Conservation (phyloP, 2,113 vertebrate genomes). For the Trachemys scripta region DNA sequence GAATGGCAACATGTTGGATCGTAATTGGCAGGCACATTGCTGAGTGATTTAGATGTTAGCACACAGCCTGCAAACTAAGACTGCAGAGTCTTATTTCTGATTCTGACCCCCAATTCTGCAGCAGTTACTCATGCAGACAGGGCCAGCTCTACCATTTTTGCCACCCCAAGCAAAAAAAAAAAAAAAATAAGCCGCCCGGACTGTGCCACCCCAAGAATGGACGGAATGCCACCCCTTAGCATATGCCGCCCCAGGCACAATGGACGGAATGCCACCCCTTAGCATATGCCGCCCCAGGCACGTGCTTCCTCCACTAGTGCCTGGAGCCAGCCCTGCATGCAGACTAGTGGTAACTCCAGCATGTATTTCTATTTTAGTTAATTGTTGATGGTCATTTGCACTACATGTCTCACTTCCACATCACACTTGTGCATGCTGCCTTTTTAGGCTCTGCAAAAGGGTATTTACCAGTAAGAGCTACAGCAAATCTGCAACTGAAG, state of each 20-base stretch:
- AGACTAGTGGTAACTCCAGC: not conserved
- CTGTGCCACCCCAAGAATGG: too few species aligned
- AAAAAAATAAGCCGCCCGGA: too few species aligned
- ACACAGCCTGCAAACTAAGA: not conserved
- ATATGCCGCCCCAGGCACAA: too few species aligned
- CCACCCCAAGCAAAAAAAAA: too few species aligned
- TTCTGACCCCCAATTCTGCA: not conserved
- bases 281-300: too few species aligned
- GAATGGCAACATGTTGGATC: not conserved
- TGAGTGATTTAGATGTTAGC: rapidly evolving
- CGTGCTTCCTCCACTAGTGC: too few species aligned
- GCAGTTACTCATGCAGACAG: not conserved
- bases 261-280: too few species aligned
- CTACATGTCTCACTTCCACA: too few species aligned
- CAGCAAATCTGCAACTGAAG: not conserved
- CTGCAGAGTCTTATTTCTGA: not conserved
- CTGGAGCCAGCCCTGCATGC: too few species aligned
- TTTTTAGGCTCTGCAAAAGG: not conserved
- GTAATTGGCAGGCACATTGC: rapidly evolving
- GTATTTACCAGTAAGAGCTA: not conserved
- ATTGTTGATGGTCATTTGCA: not conserved
- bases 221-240: too few species aligned
- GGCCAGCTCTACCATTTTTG: too few species aligned
- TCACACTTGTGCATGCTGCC: not conserved
- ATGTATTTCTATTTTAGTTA: not conserved